Base-by-base conservation (phyloP, 2,888 invertebrate genomes). In the Chydorus sphaericus region DNA sequence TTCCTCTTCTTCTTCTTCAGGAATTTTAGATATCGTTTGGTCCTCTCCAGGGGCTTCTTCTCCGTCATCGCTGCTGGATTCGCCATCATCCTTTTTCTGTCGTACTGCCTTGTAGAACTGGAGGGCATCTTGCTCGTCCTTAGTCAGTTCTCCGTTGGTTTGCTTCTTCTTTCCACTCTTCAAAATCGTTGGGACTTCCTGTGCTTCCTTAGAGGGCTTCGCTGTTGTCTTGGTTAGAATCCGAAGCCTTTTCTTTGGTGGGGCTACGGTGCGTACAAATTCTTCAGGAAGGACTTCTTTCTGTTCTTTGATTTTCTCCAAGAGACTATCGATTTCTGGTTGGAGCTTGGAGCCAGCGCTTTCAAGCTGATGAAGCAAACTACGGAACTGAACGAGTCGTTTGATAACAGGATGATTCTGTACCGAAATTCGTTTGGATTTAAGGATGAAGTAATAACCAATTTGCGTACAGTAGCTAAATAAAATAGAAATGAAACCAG, bases 321-420 rank as follows among this genome's bases (percentile, higher is more conserved):
- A 44, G 11, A 57, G 4, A n/a, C 10, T 29, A 26, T 57, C 54
- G n/a, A 57, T 30, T 18, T 48, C 48, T 26, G 44, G 14, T 26
- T 33, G 65, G 60, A 86, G 71, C 57, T 76, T 73, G 61, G 79
- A 76, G 68, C 82, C 86, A 55, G 80, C 76, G 10, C 80, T 77
- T 61, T 82, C 80, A 61, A 89, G 70, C 72, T 88, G 81, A 60
- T 79, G 77, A 49, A 90, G 70, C 63, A 90, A 73, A 68, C 86
- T 79, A 59, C 82, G 77, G 65, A 85, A 85, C 66, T 89, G 86
- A 58, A 84, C 81, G 54, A 96, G 73, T 60, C 88, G 77, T 67
- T 87, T 85, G 44, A 88, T 78, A 14, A 94, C 81, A n/a, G 96
- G 94, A 74, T 97, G 96, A 62, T 82, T 81, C 64, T 81, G 79